These are phyloP conservation scores for Drosophila cyrtoloma DNA, from an alignment of 2,888 invertebrate genomes.

Conservation along the genomic window DNA sequence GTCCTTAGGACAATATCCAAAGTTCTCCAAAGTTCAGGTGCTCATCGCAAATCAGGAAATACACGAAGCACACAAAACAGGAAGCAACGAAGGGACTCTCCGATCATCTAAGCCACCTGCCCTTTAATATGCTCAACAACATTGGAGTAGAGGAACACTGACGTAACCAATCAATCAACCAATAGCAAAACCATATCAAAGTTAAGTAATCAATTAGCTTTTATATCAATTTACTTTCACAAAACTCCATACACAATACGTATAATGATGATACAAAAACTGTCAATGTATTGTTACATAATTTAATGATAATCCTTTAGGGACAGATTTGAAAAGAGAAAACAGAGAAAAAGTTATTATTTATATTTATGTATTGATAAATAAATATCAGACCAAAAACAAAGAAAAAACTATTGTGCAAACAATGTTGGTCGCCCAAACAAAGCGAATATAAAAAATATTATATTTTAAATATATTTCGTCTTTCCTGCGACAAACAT, in stretches of 20 bases:
- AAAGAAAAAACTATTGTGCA: background rate
- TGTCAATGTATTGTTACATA: background rate
- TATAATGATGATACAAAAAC: background rate
- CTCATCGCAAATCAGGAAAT: no score
- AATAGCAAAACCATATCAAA: background rate
- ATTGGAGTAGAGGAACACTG: background rate
- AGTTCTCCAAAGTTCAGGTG: no score
- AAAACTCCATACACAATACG: no score
- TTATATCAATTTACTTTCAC: background rate
- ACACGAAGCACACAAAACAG: background rate
- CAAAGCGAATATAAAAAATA: background rate
- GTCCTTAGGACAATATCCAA: background rate
- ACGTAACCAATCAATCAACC: background rate
- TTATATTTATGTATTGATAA: background rate
- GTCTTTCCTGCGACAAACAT: no score
- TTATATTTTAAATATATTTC: background rate
- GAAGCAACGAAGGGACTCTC: background rate
- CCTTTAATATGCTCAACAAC: background rate
- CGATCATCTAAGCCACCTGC: background rate
- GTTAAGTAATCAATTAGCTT: background rate
- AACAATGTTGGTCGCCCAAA: background rate
- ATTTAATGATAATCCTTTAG: background rate
- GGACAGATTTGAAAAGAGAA: background rate
- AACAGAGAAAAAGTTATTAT: background rate
- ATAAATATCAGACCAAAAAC: background rate